phyloP scores from a whole-genome alignment of 1,140 invertebrate genomes.

The Propsilocerus akamusi region DNA sequence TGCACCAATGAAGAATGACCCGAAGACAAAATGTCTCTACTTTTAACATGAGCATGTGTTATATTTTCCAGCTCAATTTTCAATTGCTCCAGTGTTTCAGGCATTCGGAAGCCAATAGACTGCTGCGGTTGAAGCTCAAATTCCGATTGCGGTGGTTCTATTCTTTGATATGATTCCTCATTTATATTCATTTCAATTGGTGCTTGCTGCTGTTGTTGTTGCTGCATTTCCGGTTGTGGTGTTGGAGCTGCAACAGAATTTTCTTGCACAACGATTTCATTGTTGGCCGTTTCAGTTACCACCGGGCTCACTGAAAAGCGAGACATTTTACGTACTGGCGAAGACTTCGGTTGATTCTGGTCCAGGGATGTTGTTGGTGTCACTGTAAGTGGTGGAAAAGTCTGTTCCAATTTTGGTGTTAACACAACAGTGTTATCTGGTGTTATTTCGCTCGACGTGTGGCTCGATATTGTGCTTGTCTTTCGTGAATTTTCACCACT shows the following conservation, averaged over 20 bases:
- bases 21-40: too few relatives aligned
- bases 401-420: constrained; percentile 4
- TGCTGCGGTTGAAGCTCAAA: background rate
- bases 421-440: constrained; percentile 27
- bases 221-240: background rate
- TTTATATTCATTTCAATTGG: constrained; percentile 2
- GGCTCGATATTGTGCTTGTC: constrained; percentile 28
- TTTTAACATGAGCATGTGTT: constrained; percentile 24
- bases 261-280: constrained; percentile 19
- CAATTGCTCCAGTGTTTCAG: constrained; percentile 26
- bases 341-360: constrained; percentile 20
- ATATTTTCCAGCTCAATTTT: constrained; percentile 33
- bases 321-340: constrained; percentile 49
- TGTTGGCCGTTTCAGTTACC: constrained; percentile 25
- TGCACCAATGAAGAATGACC: too few relatives aligned
- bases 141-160: background rate
- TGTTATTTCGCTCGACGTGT: constrained; percentile 28
- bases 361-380: constrained; percentile 14
- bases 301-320: constrained; percentile 63
- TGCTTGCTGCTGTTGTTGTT: background rate
- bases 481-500: constrained; percentile 30
- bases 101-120: background rate
- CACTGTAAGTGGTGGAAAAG: constrained; percentile 18
- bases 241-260: constrained; percentile 11
- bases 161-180: background rate